Conservation (phyloP, 2,113 vertebrate genomes). For the Mirounga angustirostris region DNA sequence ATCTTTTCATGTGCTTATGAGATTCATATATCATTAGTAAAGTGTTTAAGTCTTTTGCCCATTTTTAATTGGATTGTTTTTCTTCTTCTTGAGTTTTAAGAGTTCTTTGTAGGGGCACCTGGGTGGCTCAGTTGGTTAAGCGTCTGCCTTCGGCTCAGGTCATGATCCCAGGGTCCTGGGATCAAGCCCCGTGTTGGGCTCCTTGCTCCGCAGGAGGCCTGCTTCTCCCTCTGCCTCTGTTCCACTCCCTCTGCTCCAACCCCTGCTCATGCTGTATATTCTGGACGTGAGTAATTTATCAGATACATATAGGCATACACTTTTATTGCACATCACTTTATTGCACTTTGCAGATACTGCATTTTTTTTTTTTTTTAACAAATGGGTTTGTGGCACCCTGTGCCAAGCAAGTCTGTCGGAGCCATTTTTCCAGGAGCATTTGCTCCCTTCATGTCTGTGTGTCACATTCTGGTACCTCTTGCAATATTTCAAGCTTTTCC, state of each 20-base stretch:
- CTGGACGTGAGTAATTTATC: neutral
- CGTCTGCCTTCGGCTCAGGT: neutral
- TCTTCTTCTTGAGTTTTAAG: neutral
- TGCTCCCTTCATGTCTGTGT: neutral
- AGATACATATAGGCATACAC: neutral
- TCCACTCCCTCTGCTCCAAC: too few species aligned
- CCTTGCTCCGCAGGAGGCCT: too few species aligned
- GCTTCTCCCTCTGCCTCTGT: too few species aligned
- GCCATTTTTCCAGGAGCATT: neutral
- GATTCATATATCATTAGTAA: neutral
- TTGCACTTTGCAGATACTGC: neutral
- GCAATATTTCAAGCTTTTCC: neutral
- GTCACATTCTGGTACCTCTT: neutral
- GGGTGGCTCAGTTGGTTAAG: neutral
- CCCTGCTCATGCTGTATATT: neutral
- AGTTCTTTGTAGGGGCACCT: neutral
- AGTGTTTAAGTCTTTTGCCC: neutral
- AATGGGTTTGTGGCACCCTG: neutral
- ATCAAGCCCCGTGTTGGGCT: neutral
- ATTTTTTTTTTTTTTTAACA: neutral
- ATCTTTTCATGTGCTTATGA: neutral
- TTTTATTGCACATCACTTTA: neutral
- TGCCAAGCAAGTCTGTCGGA: neutral
- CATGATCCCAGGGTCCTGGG: neutral
- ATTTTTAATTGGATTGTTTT: neutral